A percentile compares a stretch with the other conserved stretches of the same genome.
phyloP scores from a whole-genome alignment of 92 coral and sea anemone genomes.

The Siderastrea siderea region DNA sequence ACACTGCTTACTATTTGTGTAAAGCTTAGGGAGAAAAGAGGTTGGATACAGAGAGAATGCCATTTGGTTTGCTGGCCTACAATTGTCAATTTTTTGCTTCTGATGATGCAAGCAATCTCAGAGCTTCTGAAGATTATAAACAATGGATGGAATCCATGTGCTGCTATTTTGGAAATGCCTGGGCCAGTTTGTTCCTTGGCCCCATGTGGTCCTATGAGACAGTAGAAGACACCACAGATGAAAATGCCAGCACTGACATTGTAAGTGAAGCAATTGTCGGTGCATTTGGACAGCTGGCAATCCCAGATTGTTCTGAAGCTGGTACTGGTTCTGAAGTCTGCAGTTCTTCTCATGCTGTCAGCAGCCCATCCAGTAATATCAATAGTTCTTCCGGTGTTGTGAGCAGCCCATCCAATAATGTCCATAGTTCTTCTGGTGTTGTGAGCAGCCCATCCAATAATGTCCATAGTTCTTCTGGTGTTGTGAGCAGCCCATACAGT shows the following conservation, averaged over 20 bases:
- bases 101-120: slow-evolving; percentile 51
- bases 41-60: slow-evolving; percentile 45
- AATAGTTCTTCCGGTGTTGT: no score
- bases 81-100: slow-evolving; percentile 56
- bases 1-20: background rate
- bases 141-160: slow-evolving; percentile 23
- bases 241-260: background rate
- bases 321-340: no score
- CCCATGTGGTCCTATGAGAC: slow-evolving; percentile 57
- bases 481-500: no score
- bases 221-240: background rate
- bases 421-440: no score
- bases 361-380: background rate
- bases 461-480: no score
- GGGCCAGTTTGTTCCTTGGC: slow-evolving; percentile 57
- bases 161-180: slow-evolving; percentile 46
- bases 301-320: slow-evolving; percentile 12
- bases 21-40: background rate
- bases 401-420: no score
- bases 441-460: no score
- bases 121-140: slow-evolving; percentile 30
- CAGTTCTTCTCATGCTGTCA: background rate
- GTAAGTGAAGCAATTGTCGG: slow-evolving; percentile 20
- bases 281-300: slow-evolving; percentile 11
- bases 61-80: slow-evolving; percentile 53